These are phyloP conservation scores for Enteromius viviparus DNA, from an alignment of 2,797 vertebrate species.

Conservation along the genomic window DNA sequence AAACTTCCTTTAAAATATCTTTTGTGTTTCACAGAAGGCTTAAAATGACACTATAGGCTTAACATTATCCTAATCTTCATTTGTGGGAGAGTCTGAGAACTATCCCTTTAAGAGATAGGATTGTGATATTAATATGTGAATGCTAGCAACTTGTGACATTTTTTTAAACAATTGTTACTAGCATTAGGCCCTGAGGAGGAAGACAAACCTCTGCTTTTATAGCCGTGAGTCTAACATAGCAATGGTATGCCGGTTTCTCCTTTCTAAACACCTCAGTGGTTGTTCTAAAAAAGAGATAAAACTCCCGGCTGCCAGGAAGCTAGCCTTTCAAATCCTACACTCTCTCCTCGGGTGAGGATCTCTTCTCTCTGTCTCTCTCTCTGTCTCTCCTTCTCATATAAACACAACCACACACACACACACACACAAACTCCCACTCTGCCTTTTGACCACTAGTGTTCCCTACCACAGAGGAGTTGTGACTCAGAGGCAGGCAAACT, in stretches of 20 bases:
- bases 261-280: conserved; percentile 75
- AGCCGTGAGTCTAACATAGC: conserved; percentile 21
- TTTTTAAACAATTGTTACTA: conserved; percentile 20
- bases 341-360: conserved; percentile 49
- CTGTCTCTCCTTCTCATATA: conserved; percentile 65
- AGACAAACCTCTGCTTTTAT: conserved; percentile 40
- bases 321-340: conserved; percentile 75
- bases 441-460: conserved; percentile 81
- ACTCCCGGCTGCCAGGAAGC: conserved; percentile 78
- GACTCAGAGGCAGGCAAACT: conserved; percentile 79
- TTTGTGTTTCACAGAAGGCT: not conserved
- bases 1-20: not conserved
- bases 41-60: not conserved
- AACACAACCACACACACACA: conserved; percentile 42
- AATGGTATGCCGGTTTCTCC: conserved; percentile 60
- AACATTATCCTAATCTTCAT: not conserved
- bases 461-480: conserved; percentile 80
- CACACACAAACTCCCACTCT: conserved; percentile 60
- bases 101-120: conserved; percentile 9
- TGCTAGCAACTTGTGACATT: conserved; percentile 1
- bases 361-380: conserved; percentile 38
- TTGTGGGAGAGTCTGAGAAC: not conserved
- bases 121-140: not conserved
- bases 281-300: conserved; percentile 75
- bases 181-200: conserved; percentile 12